Percentiles rank a stretch among this genome's conserved stretches.
Conservation (phyloP, 2,113 vertebrate genomes). For the Phyllostomus hastatus region DNA sequence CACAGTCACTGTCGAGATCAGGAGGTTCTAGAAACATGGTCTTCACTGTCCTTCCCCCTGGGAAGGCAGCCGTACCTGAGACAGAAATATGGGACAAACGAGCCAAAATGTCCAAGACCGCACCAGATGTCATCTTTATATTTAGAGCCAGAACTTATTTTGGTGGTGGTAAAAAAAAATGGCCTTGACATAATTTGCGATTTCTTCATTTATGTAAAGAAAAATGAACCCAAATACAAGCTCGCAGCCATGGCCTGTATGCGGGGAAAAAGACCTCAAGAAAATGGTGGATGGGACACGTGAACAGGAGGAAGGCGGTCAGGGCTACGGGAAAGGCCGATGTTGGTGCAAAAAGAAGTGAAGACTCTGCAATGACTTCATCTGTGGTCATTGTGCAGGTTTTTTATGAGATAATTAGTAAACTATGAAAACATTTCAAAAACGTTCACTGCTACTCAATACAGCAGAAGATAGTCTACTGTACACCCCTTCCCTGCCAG, state of each 20-base stretch:
- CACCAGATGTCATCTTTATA: background rate
- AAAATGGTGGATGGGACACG: background rate
- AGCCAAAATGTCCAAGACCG: background rate
- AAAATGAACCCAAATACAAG: background rate
- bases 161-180: background rate
- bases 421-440: background rate
- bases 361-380: background rate
- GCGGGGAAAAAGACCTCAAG: background rate
- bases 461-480: background rate
- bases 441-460: background rate
- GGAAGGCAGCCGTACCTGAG: background rate
- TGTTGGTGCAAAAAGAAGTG: background rate
- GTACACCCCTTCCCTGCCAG: background rate
- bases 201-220: slow-evolving; percentile 10
- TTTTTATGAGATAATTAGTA: background rate
- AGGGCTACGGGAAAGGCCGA: background rate
- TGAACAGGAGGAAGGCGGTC: background rate
- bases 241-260: background rate
- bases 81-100: background rate
- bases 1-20: background rate
- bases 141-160: background rate
- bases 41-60: background rate
- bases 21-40: background rate
- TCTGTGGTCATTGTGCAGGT: background rate
- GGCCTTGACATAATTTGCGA: background rate